Evolutionary conservation across 2,113 vertebrate species (phyloP), one percentile per base, ranked within the genome.

Genomic region (Archocentrus centrarchus): DNA sequence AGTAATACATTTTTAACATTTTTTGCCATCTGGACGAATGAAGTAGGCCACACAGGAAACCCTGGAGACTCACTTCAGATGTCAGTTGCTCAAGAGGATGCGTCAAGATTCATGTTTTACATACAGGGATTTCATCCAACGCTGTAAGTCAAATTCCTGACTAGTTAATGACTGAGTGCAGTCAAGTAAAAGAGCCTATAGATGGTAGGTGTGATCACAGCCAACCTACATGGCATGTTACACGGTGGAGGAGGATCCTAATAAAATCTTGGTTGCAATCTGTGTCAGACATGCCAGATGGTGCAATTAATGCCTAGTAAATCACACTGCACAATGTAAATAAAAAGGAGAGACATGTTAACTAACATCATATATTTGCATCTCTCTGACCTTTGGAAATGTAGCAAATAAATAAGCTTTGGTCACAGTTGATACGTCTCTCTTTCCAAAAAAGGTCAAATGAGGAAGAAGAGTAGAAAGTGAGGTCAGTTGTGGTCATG

Each of bases 31-130:
- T 86, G 84, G 76, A 78, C 0, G 11, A 55, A 68, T 84, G 14
- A 73, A 89, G 75, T 84, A 37, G 85, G 81, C 30, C 84, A 76
- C n/a, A 50, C 68, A 35, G 68, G 27, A 27, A 55, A n/a, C 68
- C 68, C 68, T 81, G 27, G 77, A 81, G 82, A 80, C 9, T 5
- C 44, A 1, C 11, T 50, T 83, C 77, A 76, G 66, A 73, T 73
- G 68, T 55, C 47, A 73, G 68, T 35, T 73, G 77, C 77, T 70
- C n/a, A 66, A 41, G 50, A 81, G 37, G 78, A 76, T 20, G 66
- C 75, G 11, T 77, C 44, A 77, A 63, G 50, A 39, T 75, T 79
- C 78, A 61, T 75, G 75, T 83, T 66, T 79, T 35, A 77, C 63
- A 86, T 76, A 66, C 17, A 75, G 11, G n/a, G 50, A 57, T 61